Percentiles rank a stretch among this genome's conserved stretches.
These are phyloP conservation scores for Rhynchopsitta pachyrhyncha DNA, from an alignment of 2,113 vertebrate species.

Conservation along the genomic window DNA sequence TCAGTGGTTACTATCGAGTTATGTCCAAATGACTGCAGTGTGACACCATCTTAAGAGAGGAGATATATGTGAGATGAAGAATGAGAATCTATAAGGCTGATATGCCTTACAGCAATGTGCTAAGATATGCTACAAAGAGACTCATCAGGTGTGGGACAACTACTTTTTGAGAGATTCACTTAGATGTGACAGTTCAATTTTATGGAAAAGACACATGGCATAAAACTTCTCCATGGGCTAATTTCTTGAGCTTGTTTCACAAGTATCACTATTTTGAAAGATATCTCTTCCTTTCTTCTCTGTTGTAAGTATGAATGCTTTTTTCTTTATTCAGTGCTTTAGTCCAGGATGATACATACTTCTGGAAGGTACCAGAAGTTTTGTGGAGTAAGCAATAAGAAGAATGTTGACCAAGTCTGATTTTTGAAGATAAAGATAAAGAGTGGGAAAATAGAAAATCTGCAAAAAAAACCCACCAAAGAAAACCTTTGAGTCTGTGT, in stretches of 20 bases:
- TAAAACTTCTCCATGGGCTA: background rate
- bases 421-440: background rate
- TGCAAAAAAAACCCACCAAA: background rate
- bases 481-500: background rate
- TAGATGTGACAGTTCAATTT: background rate
- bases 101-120: rapidly evolving
- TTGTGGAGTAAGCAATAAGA: background rate
- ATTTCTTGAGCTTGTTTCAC: background rate
- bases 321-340: background rate
- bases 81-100: background rate
- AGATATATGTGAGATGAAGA: background rate
- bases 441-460: background rate
- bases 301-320: background rate
- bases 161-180: background rate
- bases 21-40: background rate
- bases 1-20: too few relatives aligned
- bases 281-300: background rate
- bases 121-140: background rate
- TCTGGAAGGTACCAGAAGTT: background rate
- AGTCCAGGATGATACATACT: background rate
- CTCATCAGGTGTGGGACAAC: background rate
- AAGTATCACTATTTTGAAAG: background rate
- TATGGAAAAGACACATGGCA: background rate
- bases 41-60: background rate
- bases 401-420: background rate